Conservation (phyloP, 2,797 vertebrate genomes). For the Lutra lutra region DNA sequence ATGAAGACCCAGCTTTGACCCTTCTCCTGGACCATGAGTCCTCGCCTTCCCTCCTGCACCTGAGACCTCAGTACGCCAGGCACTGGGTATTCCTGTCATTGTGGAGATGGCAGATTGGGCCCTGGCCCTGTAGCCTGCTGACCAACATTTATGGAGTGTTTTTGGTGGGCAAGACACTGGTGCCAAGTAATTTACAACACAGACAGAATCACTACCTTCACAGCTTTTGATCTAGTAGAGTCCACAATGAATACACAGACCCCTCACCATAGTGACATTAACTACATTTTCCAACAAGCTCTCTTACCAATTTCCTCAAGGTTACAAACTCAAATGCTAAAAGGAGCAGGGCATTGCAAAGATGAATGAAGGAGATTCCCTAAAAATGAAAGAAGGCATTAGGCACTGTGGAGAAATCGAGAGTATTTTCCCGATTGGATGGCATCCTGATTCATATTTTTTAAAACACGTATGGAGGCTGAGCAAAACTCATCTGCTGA, state of each 20-base stretch:
- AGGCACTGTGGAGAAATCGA: not conserved
- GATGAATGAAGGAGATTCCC: not conserved
- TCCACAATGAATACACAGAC: not conserved
- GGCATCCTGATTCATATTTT: not conserved
- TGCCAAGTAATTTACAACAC: not conserved
- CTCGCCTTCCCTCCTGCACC: not conserved
- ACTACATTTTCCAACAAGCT: not conserved
- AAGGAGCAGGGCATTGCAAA: not conserved
- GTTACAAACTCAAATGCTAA: not conserved
- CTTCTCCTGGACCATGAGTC: not conserved
- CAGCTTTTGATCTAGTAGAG: not conserved
- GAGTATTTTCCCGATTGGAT: not conserved
- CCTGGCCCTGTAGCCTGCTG: not conserved
- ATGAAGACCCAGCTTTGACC: not conserved
- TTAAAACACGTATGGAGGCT: not conserved
- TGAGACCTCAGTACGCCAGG: not conserved
- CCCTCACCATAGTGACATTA: fast-evolving
- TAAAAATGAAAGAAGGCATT: not conserved
- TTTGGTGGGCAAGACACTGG: not conserved
- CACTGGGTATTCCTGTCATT: not conserved
- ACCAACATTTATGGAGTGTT: not conserved
- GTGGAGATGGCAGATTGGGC: not conserved
- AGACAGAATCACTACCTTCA: not conserved
- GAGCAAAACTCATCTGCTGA: not conserved
- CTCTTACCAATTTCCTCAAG: not conserved